A percentile compares a stretch with the other conserved stretches of the same genome.
Evolutionary conservation across 2,888 invertebrate genomes (phyloP).

Genomic region (Erebia ligea): DNA sequence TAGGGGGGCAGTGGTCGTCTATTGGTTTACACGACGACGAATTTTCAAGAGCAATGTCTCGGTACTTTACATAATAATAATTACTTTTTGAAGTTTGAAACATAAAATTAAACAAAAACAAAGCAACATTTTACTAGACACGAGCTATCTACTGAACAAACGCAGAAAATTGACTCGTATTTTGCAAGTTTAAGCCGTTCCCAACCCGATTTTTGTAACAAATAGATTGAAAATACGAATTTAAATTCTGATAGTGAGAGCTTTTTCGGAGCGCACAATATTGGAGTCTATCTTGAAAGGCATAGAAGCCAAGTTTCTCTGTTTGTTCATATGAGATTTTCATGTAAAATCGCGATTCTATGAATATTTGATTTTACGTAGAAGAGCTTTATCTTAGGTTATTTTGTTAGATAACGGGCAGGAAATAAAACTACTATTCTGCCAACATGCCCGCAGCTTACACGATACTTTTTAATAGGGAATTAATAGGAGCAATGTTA

Average conservation of each 20-base stretch:
- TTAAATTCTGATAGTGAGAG: conserved; percentile 30
- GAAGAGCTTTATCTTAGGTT: conserved; percentile 22
- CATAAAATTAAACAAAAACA: background rate
- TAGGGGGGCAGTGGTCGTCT: no score
- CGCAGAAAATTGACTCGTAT: conserved; percentile 27
- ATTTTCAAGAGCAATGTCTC: no score
- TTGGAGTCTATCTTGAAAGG: background rate
- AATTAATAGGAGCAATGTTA: background rate
- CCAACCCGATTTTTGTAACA: conserved; percentile 29
- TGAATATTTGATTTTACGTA: conserved; percentile 32
- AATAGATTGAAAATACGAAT: conserved; percentile 25
- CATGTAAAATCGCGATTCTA: conserved; percentile 25
- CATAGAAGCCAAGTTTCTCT: conserved; percentile 3
- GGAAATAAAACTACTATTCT: conserved; percentile 17
- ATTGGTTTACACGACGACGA: no score
- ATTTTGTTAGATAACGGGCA: conserved; percentile 22
- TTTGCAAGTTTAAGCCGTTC: conserved; percentile 18
- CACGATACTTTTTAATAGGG: background rate
- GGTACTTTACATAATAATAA: no score
- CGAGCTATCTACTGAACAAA: background rate
- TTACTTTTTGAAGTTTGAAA: background rate
- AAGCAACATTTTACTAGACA: conserved; percentile 9
- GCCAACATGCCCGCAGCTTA: background rate
- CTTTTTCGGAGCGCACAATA: background rate
- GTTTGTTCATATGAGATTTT: conserved; percentile 8